Percentiles rank a stretch among this genome's conserved stretches.
phyloP scores from a whole-genome alignment of 1,140 invertebrate genomes.

The Lineus longissimus region DNA sequence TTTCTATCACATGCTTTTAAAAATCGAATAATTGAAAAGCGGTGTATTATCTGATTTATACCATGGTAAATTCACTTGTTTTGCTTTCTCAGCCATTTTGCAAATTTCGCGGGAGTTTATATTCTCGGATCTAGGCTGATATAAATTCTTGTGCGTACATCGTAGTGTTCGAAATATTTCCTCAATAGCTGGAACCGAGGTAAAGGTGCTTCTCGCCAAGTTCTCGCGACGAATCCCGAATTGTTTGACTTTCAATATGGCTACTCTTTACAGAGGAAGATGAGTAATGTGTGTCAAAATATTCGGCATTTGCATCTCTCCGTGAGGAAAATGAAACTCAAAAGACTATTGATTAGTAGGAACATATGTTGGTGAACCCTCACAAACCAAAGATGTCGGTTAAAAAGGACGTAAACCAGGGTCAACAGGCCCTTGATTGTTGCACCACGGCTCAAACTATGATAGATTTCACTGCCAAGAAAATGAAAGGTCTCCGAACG shows the following conservation, averaged over 20 bases:
- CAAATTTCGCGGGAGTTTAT: no score
- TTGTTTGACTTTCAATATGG: neutral
- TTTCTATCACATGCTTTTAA: no score
- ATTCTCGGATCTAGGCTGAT: no score
- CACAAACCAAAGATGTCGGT: conserved; percentile 30
- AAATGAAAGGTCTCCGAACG: conserved; percentile 84
- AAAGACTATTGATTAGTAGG: neutral
- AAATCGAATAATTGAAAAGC: no score
- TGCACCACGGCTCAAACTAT: conserved; percentile 71
- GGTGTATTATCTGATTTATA: no score
- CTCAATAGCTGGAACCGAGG: no score
- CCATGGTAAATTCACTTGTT: no score
- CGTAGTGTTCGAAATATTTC: no score
- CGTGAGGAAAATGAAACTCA: neutral
- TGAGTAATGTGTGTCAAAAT: conserved; percentile 10
- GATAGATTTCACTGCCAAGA: conserved; percentile 90
- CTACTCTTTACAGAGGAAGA: conserved; percentile 5
- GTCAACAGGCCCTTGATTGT: conserved; percentile 43
- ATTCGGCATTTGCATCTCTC: neutral
- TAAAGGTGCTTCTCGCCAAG: no score
- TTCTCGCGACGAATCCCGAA: no score
- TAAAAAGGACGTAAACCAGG: conserved; percentile 30
- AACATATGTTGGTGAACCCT: conserved; percentile 6
- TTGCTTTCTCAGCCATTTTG: no score
- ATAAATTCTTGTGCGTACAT: no score